Conservation (phyloP, 2,888 invertebrate genomes). For the Drosophila yooni region DNA sequence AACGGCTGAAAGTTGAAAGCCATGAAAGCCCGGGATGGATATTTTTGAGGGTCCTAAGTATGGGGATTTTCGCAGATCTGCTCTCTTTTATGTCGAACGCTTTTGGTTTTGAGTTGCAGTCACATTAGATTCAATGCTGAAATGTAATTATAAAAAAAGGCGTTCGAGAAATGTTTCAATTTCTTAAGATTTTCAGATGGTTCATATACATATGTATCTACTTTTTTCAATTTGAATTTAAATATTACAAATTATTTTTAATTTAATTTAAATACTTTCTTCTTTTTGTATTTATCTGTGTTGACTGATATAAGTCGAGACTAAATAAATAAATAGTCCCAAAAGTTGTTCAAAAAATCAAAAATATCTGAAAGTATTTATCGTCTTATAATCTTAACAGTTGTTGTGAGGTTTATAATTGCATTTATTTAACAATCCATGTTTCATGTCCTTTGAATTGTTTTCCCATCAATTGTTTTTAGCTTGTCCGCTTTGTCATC, state of each 20-base stretch:
- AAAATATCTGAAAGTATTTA: not conserved
- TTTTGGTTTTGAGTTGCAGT: conserved; percentile 37
- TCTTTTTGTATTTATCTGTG: not conserved
- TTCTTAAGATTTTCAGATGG: not conserved
- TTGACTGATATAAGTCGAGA: not conserved
- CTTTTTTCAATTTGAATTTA: not conserved
- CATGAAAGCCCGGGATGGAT: conserved; percentile 33
- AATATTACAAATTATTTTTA: not conserved
- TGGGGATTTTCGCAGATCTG: conserved; percentile 15
- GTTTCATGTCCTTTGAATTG: not conserved
- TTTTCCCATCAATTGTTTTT: not conserved
- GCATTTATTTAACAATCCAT: not conserved
- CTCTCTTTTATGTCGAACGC: conserved; percentile 57
- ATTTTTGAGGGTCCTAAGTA: conserved; percentile 9
- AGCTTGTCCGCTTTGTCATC: not conserved
- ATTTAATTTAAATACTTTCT: not conserved
- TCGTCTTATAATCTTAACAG: not conserved
- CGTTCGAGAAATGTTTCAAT: not conserved
- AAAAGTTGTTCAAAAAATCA: too few species aligned
- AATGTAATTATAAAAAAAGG: conserved; percentile 33
- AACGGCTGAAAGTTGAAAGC: conserved; percentile 26
- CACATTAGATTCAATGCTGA: conserved; percentile 39
- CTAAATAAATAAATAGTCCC: not conserved
- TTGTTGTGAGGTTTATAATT: not conserved
- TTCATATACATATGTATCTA: not conserved